Percentiles rank a stretch among this genome's conserved stretches.
Evolutionary conservation across 2,888 invertebrate species (phyloP).

Genomic region (Fabriciana adippe): DNA sequence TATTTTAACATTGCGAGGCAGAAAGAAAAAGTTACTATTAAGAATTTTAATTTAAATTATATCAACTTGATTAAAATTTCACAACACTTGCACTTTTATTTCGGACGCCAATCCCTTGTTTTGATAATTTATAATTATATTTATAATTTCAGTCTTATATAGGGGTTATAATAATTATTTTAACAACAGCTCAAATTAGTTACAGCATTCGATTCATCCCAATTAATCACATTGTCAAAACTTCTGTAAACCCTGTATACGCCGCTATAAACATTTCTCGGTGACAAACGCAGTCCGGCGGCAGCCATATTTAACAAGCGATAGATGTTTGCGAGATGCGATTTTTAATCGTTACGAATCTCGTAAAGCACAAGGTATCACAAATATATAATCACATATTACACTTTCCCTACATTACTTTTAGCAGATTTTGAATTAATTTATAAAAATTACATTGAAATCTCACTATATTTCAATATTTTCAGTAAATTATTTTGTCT

Average conservation of each 20-base stretch:
- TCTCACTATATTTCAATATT: constrained; percentile 25
- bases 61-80: constrained; percentile 21
- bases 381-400: constrained; percentile 6
- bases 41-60: constrained; percentile 15
- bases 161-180: constrained; percentile 28
- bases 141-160: constrained; percentile 31
- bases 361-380: constrained; percentile 25
- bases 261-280: constrained; percentile 42
- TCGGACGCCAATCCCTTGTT: constrained; percentile 25
- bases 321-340: constrained; percentile 26
- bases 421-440: constrained; percentile 15
- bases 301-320: constrained; percentile 46
- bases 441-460: constrained; percentile 26
- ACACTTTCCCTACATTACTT: constrained; percentile 5
- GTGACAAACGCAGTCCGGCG: constrained; percentile 45
- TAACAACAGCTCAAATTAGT: constrained; percentile 14
- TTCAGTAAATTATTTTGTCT: constrained; percentile 24
- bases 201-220: constrained; percentile 23
- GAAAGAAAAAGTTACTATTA: constrained; percentile 6
- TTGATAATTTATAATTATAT: constrained; percentile 29
- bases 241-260: constrained; percentile 33
- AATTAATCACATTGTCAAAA: constrained; percentile 23
- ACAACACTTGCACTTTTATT: constrained; percentile 28
- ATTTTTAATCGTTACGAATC: constrained; percentile 29
- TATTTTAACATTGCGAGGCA: constrained; percentile 67